phyloP scores from a whole-genome alignment of 1,140 invertebrate species.

The Forficula auricularia region DNA sequence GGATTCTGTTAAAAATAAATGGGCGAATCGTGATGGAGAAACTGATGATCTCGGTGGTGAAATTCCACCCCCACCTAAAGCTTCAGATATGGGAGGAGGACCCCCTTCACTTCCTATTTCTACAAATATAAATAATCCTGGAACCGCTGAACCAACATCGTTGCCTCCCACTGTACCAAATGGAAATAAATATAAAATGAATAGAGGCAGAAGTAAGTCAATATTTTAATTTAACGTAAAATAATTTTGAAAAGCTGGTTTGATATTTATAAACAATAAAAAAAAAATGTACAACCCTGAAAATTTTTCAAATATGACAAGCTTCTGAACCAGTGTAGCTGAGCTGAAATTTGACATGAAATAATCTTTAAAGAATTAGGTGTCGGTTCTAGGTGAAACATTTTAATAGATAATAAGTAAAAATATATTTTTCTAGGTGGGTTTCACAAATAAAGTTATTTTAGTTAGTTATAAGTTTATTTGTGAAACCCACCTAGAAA shows the following conservation, averaged over 20 bases:
- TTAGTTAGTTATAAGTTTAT: too few species aligned
- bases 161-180: slow-evolving; percentile 35
- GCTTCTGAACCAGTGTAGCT: not conserved
- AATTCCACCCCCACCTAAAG: slow-evolving; percentile 59
- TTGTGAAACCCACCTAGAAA: too few species aligned
- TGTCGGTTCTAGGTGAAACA: not conserved
- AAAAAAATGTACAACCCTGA: not conserved
- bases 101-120: slow-evolving; percentile 12
- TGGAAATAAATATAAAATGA: slow-evolving; percentile 59
- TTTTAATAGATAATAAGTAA: too few species aligned
- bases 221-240: slow-evolving; percentile 16
- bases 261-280: not conserved
- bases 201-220: slow-evolving; percentile 48
- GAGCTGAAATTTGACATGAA: not conserved
- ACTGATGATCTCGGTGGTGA: slow-evolving; percentile 36
- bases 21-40: slow-evolving; percentile 67
- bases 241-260: not conserved
- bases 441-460: too few species aligned
- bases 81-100: slow-evolving; percentile 33
- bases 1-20: slow-evolving; percentile 66
- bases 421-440: too few species aligned
- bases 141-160: slow-evolving; percentile 21
- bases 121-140: slow-evolving; percentile 6
- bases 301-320: not conserved
- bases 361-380: not conserved